Evolutionary conservation across 2,113 vertebrate genomes (phyloP), one percentile per base, ranked within the genome.

Genomic region (Actenoides lindsayi): DNA sequence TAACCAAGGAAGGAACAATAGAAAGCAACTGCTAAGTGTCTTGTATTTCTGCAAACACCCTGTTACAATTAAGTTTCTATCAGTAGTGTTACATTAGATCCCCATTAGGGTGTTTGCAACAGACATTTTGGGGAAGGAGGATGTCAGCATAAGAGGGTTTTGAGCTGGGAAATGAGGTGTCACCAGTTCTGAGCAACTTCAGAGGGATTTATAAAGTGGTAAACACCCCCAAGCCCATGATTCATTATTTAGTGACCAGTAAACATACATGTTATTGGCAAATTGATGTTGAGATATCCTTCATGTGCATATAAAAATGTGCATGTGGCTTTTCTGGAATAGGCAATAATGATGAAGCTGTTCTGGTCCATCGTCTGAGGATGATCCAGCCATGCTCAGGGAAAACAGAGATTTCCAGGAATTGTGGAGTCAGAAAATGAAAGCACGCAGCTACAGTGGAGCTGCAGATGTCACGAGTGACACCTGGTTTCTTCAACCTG

Each of bases 351-450:
- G 5, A 42, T 23, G 30, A 92, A 93, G 51, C 41, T 90, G 50
- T 78, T 89, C 75, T 92, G 50, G 50, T 95, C 70, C 67, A 81
- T 73, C 44, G 14, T 93, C 76, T 95, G 54, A 83, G 59, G 35
- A 86, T 93, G 92, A 78, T 67, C 79, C 37, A 63, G 83, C 35
- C 83, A 78, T 21, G 48, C 80, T 93, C 16, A 89, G 88, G 93
- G 92, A 95, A 96, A 96, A 79, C 79, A 78, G 71, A 92, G 88
- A 90, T 93, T 96, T 96, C 96, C 93, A 96, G 93, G 96, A 96
- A 97, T 37, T 93, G 94, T 68, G 76, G 93, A 96, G 85, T 84
- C 92, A 96, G 93, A 93, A 91, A 96, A 92, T 2, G 80, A 96
- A 93, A 92, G 83, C 69, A 94, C 1, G 56, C 94, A 96, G 92